Percentiles rank a stretch among this genome's conserved stretches.
Conservation (phyloP, 1,140 invertebrate species). For the Drosophila hydei region DNA sequence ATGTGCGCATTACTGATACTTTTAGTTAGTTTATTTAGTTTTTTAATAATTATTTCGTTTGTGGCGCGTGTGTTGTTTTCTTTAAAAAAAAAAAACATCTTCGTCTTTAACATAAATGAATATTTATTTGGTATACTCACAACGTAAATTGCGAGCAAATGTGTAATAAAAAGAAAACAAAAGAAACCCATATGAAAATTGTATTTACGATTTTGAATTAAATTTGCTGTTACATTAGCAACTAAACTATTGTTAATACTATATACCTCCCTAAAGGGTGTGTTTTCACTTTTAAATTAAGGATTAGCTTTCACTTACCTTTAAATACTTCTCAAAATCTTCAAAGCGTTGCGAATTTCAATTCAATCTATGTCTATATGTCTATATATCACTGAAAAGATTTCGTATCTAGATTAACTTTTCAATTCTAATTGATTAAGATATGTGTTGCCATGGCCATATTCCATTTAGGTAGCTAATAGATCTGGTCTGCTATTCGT, state of each 20-base stretch:
- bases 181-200: conserved; percentile 2
- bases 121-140: conserved; percentile 56
- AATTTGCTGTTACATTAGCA: not conserved
- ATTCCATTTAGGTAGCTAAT: conserved; percentile 91
- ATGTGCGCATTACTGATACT: conserved; percentile 58
- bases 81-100: conserved; percentile 35
- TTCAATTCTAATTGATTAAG: conserved; percentile 93
- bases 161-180: conserved; percentile 58
- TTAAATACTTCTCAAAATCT: too few species aligned
- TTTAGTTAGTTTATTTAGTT: conserved; percentile 74
- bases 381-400: too few species aligned
- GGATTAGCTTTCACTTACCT: too few species aligned
- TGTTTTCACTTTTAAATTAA: not conserved
- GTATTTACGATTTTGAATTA: conserved; percentile 7
- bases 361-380: too few species aligned
- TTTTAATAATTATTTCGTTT: conserved; percentile 39
- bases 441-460: conserved; percentile 94
- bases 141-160: conserved; percentile 33
- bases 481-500: conserved; percentile 55
- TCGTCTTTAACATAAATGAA: conserved; percentile 49
- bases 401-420: too few species aligned
- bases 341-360: too few species aligned
- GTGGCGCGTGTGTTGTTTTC: conserved; percentile 54
- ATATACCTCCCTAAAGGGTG: not conserved
- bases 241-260: not conserved